Evolutionary conservation across 2,888 invertebrate genomes (phyloP).

Genomic region (Lycia hirtaria): DNA sequence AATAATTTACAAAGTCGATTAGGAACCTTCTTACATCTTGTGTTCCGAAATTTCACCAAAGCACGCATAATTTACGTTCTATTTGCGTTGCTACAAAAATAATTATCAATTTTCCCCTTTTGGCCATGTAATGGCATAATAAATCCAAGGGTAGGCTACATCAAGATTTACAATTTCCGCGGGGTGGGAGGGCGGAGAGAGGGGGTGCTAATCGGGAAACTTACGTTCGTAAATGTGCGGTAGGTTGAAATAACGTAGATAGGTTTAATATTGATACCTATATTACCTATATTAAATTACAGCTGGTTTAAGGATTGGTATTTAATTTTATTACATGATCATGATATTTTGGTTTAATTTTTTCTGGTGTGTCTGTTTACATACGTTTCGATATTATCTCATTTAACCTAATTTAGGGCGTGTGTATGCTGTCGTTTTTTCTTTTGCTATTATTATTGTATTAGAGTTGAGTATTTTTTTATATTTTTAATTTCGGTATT

Average conservation of each 20-base stretch:
- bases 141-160: slow-evolving; percentile 53
- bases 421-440: too few species aligned
- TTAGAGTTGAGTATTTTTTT: too few species aligned
- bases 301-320: too few species aligned
- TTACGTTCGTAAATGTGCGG: slow-evolving; percentile 42
- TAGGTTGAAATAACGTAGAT: slow-evolving; percentile 9
- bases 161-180: slow-evolving; percentile 66
- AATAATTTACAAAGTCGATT: slow-evolving; percentile 21
- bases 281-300: too few species aligned
- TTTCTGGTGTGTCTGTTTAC: too few species aligned
- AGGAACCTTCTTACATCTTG: slow-evolving; percentile 6
- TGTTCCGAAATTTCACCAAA: slow-evolving; percentile 16
- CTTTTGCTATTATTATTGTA: too few species aligned
- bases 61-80: slow-evolving; percentile 37
- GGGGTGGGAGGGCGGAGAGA: slow-evolving; percentile 39
- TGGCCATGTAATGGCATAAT: slow-evolving; percentile 55
- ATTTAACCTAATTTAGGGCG: too few species aligned
- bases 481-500: too few species aligned
- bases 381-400: too few species aligned
- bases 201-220: slow-evolving; percentile 54
- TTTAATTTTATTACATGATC: too few species aligned
- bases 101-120: slow-evolving; percentile 60
- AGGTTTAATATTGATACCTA: too few species aligned
- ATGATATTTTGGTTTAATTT: too few species aligned
- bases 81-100: slow-evolving; percentile 46